Evolutionary conservation across 2,888 invertebrate species (phyloP).

Genomic region (Sphaeridia pumilis): DNA sequence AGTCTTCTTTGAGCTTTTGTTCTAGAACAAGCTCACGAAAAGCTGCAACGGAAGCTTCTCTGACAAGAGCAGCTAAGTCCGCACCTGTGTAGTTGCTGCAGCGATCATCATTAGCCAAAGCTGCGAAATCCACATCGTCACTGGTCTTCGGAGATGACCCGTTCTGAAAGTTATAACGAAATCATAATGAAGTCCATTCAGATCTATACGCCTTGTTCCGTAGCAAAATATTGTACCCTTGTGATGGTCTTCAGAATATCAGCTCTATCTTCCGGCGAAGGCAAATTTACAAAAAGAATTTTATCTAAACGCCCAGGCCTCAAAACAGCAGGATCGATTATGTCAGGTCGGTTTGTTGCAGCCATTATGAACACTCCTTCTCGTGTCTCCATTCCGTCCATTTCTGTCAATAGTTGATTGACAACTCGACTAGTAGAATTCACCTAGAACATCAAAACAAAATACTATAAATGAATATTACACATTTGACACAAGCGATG

Average conservation of each 20-base stretch:
- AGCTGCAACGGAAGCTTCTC: slow-evolving; percentile 72
- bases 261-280: slow-evolving; percentile 60
- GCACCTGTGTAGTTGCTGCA: slow-evolving; percentile 83
- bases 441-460: slow-evolving; percentile 42
- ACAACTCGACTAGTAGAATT: slow-evolving; percentile 75
- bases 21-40: slow-evolving; percentile 58
- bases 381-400: slow-evolving; percentile 90
- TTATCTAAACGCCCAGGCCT: slow-evolving; percentile 83
- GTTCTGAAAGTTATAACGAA: slow-evolving; percentile 55
- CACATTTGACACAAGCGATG: no score
- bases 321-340: slow-evolving; percentile 87
- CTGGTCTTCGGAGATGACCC: slow-evolving; percentile 66
- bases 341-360: slow-evolving; percentile 92
- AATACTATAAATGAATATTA: neutral
- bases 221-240: slow-evolving; percentile 49
- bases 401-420: slow-evolving; percentile 93
- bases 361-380: slow-evolving; percentile 90
- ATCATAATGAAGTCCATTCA: no score
- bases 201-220: neutral
- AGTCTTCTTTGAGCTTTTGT: slow-evolving; percentile 6
- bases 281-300: slow-evolving; percentile 80
- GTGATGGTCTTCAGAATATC: slow-evolving; percentile 83
- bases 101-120: slow-evolving; percentile 53
- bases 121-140: slow-evolving; percentile 60
- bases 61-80: slow-evolving; percentile 77